These are phyloP conservation scores for Dendropsophus ebraccatus DNA, from an alignment of 2,113 vertebrate species.

Conservation along the genomic window DNA sequence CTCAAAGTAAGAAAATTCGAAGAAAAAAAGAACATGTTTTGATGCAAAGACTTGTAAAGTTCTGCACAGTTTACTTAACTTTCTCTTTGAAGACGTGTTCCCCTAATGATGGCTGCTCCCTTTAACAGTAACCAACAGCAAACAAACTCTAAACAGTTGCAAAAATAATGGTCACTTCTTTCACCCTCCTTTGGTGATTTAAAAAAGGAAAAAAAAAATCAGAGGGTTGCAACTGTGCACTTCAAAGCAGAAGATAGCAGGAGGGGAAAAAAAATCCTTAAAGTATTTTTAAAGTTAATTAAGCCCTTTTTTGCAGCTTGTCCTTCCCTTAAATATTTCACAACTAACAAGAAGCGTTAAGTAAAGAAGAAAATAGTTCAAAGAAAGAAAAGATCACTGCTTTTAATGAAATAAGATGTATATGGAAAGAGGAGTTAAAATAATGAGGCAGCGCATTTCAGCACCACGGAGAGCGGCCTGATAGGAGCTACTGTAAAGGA, in stretches of 20 bases:
- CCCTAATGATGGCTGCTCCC: conserved; percentile 5
- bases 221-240: conserved; percentile 4
- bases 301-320: conserved; percentile 25
- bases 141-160: conserved; percentile 24
- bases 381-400: conserved; percentile 33
- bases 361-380: conserved; percentile 44
- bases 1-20: conserved; percentile 3
- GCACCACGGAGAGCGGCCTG: conserved; percentile 30
- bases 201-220: neutral
- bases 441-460: conserved; percentile 31
- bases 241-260: conserved; percentile 19
- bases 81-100: conserved; percentile 15
- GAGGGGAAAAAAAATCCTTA: conserved; percentile 6
- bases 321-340: conserved; percentile 34
- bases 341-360: conserved; percentile 37
- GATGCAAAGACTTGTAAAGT: conserved; percentile 6
- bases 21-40: neutral
- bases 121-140: conserved; percentile 24
- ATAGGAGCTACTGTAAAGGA: neutral
- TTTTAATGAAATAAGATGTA: conserved; percentile 24
- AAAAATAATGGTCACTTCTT: neutral
- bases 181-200: conserved; percentile 6
- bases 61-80: conserved; percentile 5
- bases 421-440: neutral
- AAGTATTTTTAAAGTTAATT: conserved; percentile 48